A percentile compares a stretch with the other conserved stretches of the same genome.
These are phyloP conservation scores for Coregonus sp. DNA, from an alignment of 2,797 vertebrate species.

Conservation along the genomic window DNA sequence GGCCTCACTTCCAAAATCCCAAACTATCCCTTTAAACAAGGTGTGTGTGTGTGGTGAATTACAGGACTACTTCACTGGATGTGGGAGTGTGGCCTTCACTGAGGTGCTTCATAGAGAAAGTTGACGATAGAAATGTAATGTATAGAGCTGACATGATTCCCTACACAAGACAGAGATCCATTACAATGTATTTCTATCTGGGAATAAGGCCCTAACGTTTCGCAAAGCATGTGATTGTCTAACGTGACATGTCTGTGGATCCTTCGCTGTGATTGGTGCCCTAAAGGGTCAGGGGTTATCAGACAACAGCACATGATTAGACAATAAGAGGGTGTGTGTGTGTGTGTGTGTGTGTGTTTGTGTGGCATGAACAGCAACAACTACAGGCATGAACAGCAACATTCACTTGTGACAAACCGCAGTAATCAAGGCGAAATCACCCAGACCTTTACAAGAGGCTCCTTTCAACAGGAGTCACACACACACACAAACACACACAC, in stretches of 20 bases:
- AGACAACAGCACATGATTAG: neutral
- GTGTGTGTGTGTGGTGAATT: neutral
- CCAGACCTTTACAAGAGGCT: neutral
- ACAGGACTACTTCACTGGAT: neutral
- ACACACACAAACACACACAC: neutral
- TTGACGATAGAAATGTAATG: too few relatives aligned
- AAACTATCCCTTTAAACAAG: constrained; percentile 22
- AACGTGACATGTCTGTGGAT: neutral
- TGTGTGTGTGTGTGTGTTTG: too few relatives aligned
- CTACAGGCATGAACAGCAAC: neutral
- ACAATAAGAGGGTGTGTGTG: neutral
- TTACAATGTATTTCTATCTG: too few relatives aligned
- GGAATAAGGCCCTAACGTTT: too few relatives aligned
- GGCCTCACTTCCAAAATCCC: too few relatives aligned
- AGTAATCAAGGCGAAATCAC: neutral
- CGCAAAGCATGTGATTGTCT: neutral
- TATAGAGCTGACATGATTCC: too few relatives aligned
- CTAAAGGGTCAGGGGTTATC: neutral
- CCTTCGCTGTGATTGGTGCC: neutral
- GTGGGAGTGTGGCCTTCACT: neutral
- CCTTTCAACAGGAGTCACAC: neutral
- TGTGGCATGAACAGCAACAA: too few relatives aligned
- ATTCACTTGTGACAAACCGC: neutral
- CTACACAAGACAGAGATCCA: too few relatives aligned
- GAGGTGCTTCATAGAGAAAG: too few relatives aligned